Evolutionary conservation across 2,888 invertebrate genomes (phyloP).

Genomic region (Tanytarsus gracilentus): DNA sequence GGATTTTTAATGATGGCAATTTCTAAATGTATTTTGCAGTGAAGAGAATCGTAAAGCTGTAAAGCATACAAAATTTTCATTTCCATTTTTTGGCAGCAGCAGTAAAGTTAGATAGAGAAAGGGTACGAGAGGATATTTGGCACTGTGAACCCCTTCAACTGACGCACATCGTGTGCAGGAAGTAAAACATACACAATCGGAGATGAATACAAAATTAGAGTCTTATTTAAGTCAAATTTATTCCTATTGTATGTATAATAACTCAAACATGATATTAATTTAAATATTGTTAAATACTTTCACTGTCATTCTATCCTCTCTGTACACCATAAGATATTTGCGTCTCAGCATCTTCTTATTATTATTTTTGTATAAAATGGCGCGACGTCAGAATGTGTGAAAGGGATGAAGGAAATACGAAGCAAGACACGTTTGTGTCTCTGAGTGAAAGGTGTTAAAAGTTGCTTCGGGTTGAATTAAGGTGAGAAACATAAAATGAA

Average conservation of each 20-base stretch:
- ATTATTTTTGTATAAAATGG: no score
- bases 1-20: conserved; percentile 13
- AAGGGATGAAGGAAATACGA: no score
- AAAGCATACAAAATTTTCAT: conserved; percentile 12
- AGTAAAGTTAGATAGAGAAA: neutral
- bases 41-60: neutral
- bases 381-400: no score
- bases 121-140: neutral
- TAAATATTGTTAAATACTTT: neutral
- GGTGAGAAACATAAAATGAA: no score
- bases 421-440: no score
- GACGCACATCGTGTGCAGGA: conserved; percentile 8
- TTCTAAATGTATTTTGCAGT: conserved; percentile 5
- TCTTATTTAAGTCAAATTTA: conserved; percentile 16
- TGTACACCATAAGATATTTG: neutral
- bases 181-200: conserved; percentile 3
- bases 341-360: neutral
- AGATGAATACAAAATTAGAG: conserved; percentile 18
- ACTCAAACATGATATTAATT: conserved; percentile 17
- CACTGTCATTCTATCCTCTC: neutral
- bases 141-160: no score
- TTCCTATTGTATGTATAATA: conserved; percentile 6
- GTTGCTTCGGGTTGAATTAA: no score
- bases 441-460: no score
- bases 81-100: neutral